Percentiles rank a stretch among this genome's conserved stretches.
Evolutionary conservation across 2,113 vertebrate species (phyloP).

Genomic region (Amazona vittata): DNA sequence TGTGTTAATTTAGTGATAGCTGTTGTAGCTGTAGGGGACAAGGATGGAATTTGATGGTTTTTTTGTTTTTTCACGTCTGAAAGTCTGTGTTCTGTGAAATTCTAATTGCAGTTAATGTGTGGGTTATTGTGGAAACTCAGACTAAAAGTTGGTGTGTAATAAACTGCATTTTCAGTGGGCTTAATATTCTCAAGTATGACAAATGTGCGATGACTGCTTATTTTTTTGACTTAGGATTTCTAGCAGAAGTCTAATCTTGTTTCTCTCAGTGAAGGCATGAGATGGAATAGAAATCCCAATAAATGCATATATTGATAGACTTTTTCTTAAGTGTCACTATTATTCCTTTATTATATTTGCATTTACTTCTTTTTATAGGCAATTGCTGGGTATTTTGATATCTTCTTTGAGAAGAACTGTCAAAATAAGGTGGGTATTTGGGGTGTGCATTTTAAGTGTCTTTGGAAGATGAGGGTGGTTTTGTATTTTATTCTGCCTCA

Average conservation of each 20-base stretch:
- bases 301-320: background rate
- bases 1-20: background rate
- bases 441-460: constrained; percentile 34
- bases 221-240: background rate
- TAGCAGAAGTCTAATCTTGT: background rate
- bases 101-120: background rate
- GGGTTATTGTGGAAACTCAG: background rate
- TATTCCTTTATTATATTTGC: background rate
- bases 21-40: background rate
- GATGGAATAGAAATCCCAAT: background rate
- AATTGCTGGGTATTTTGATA: constrained; percentile 93
- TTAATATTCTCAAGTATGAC: background rate
- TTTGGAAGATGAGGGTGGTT: constrained; percentile 34
- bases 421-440: constrained; percentile 82
- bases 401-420: constrained; percentile 92
- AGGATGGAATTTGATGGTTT: background rate
- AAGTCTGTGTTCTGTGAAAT: background rate
- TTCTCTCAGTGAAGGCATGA: background rate
- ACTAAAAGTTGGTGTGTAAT: background rate
- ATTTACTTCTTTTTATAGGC: constrained; percentile 76
- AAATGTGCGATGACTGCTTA: background rate
- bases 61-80: background rate
- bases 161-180: background rate
- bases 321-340: background rate
- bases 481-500: constrained; percentile 65